These are phyloP conservation scores for Deilephila elpenor DNA, from an alignment of 2,888 invertebrate species.

Conservation along the genomic window DNA sequence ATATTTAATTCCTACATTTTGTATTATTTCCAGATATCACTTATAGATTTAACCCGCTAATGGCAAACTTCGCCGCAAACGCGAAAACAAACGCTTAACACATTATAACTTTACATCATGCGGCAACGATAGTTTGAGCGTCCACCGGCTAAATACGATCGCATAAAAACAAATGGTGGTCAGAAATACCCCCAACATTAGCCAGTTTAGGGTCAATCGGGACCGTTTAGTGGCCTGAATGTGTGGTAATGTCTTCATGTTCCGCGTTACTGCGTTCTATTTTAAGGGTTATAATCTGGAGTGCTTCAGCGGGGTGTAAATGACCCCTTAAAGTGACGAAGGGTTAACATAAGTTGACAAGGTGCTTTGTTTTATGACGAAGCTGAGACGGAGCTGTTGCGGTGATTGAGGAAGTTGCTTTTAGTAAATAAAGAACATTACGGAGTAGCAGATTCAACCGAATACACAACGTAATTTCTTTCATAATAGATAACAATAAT, in stretches of 20 bases:
- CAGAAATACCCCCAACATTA: conserved; percentile 48
- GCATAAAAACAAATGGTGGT: conserved; percentile 60
- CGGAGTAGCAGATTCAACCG: neutral
- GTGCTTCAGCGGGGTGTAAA: conserved; percentile 20
- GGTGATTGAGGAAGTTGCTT: neutral
- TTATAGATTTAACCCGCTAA: neutral
- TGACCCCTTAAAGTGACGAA: conserved; percentile 17
- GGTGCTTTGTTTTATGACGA: conserved; percentile 11
- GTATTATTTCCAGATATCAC: neutral
- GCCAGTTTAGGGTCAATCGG: conserved; percentile 31
- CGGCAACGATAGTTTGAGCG: conserved; percentile 48
- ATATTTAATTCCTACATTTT: too few species aligned
- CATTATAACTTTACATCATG: conserved; percentile 26
- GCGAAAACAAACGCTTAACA: conserved; percentile 9
- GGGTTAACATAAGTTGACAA: conserved; percentile 23
- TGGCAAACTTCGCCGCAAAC: neutral
- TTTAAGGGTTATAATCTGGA: conserved; percentile 26
- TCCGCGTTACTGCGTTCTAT: conserved; percentile 19
- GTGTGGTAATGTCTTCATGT: conserved; percentile 27
- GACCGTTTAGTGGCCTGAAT: conserved; percentile 23
- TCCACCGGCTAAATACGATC: conserved; percentile 55
- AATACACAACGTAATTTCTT: neutral
- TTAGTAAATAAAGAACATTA: neutral
- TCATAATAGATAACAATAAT: too few species aligned
- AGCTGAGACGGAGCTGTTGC: neutral